Evolutionary conservation across 2,113 vertebrate species (phyloP).

Genomic region (Hyperoodon ampullatus): DNA sequence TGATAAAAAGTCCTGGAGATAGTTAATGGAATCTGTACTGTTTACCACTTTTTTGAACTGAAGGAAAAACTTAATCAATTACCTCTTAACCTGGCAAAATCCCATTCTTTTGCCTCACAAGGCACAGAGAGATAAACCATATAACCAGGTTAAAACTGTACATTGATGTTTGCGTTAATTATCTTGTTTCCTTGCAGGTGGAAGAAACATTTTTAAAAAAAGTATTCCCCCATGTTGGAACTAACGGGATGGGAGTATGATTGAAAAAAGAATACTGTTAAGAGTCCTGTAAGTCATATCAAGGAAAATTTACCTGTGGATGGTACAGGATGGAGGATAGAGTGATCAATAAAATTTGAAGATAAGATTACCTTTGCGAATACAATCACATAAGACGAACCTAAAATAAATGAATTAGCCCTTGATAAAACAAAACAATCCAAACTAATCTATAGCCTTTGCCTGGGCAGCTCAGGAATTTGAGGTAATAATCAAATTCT

Average conservation of each 20-base stretch:
- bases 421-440: neutral
- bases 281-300: neutral
- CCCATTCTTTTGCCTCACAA: conserved; percentile 15
- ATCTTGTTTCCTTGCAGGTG: neutral
- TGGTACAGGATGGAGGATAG: neutral
- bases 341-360: neutral
- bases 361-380: neutral
- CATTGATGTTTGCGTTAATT: conserved; percentile 38
- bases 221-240: neutral
- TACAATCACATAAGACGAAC: neutral
- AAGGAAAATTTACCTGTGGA: neutral
- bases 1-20: conserved; percentile 11
- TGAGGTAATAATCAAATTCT: neutral
- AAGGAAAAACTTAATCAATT: conserved; percentile 59
- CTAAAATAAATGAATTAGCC: neutral
- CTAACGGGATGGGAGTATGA: neutral
- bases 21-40: conserved; percentile 17
- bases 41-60: conserved; percentile 67
- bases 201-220: neutral
- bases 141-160: neutral
- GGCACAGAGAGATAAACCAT: neutral
- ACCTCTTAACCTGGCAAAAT: conserved; percentile 59
- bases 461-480: neutral
- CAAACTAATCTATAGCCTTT: neutral
- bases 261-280: neutral